These are phyloP conservation scores for Ailuropoda melanoleuca DNA, from an alignment of 2,113 vertebrate genomes.

Conservation along the genomic window DNA sequence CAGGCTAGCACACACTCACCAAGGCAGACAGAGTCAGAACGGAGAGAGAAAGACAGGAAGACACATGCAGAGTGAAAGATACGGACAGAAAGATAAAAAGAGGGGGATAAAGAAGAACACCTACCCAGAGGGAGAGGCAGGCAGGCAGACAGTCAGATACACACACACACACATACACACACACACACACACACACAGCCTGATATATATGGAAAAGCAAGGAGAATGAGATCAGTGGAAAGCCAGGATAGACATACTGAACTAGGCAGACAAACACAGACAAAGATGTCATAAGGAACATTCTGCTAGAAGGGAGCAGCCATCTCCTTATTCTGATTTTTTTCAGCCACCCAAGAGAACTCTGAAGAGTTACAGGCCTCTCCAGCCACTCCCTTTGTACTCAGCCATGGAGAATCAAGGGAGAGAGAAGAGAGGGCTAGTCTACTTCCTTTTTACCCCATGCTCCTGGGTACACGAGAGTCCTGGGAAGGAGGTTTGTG, in stretches of 20 bases:
- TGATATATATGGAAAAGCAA: neutral
- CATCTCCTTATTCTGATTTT: neutral
- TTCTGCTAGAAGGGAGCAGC: neutral
- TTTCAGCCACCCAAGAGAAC: neutral
- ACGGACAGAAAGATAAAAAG: neutral
- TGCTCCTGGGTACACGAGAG: neutral
- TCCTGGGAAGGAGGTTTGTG: neutral
- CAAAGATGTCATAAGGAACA: neutral
- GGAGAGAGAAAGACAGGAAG: neutral
- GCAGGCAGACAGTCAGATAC: rapidly evolving
- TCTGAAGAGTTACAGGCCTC: neutral
- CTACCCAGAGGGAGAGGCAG: neutral
- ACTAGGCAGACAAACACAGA: neutral
- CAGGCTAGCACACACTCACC: neutral
- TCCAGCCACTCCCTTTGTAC: neutral
- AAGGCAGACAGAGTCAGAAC: neutral
- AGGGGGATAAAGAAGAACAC: neutral
- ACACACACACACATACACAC: neutral
- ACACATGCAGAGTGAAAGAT: neutral
- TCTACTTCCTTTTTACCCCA: neutral
- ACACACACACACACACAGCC: no score
- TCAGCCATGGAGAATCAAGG: neutral
- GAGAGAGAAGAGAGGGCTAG: neutral
- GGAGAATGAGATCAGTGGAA: neutral
- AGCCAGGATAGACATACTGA: neutral